These are phyloP conservation scores for Gasteruption jaculator DNA, from an alignment of 2,888 invertebrate genomes.

Conservation along the genomic window DNA sequence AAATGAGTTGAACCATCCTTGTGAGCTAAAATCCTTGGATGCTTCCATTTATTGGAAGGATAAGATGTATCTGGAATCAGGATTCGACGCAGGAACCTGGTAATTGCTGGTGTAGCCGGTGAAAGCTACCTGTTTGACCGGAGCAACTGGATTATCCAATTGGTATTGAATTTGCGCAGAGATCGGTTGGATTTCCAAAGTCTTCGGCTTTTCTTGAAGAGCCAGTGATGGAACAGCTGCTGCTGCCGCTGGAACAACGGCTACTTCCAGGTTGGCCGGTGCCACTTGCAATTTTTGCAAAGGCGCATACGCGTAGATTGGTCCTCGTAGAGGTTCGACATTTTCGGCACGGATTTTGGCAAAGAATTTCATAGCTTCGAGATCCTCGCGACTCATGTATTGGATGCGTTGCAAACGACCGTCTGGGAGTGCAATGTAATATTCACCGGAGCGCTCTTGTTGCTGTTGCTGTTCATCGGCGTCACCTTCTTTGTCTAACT, in stretches of 20 bases:
- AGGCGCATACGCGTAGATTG: conserved; percentile 56
- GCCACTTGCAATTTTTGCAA: conserved; percentile 42
- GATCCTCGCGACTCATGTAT: conserved; percentile 57
- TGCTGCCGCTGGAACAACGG: conserved; percentile 23
- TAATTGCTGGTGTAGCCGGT: conserved; percentile 40
- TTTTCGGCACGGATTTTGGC: conserved; percentile 62
- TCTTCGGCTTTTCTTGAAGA: conserved; percentile 24
- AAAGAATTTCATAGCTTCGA: conserved; percentile 61
- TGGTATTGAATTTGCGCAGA: conserved; percentile 39
- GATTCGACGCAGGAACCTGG: conserved; percentile 28
- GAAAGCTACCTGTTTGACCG: conserved; percentile 30
- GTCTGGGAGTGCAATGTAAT: conserved; percentile 63
- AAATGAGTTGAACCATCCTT: no score
- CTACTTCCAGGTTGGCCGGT: conserved; percentile 30
- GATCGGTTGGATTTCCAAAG: conserved; percentile 39
- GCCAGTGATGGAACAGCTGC: conserved; percentile 9
- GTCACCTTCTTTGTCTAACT: conserved; percentile 42
- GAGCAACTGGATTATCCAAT: conserved; percentile 30
- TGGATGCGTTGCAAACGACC: conserved; percentile 62
- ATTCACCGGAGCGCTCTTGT: conserved; percentile 53
- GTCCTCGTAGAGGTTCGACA: conserved; percentile 62
- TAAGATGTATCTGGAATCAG: conserved; percentile 40
- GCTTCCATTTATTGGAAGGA: conserved; percentile 30
- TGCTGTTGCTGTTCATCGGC: conserved; percentile 31
- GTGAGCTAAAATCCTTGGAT: no score